A percentile compares a stretch with the other conserved stretches of the same genome.
phyloP scores from a whole-genome alignment of 2,888 invertebrate species.

The Cephus spinipes region DNA sequence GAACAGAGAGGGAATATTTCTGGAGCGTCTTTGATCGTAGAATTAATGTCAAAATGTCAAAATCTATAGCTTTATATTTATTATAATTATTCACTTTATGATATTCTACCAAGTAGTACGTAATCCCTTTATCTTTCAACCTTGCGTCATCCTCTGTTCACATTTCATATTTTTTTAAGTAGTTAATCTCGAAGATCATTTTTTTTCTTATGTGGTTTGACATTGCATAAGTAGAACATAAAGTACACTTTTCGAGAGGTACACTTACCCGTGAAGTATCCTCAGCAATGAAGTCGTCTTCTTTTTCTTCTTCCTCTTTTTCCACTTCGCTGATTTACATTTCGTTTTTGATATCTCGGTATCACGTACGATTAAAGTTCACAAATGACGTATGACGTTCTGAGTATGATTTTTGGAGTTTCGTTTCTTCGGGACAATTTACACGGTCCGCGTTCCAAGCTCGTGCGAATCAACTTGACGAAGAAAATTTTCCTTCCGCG shows the following conservation, averaged over 20 bases:
- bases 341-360: neutral
- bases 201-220: neutral
- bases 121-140: neutral
- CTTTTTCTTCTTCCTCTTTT: neutral
- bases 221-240: neutral
- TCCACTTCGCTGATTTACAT: neutral
- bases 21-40: neutral
- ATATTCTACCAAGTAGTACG: neutral
- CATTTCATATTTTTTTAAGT: neutral
- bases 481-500: neutral
- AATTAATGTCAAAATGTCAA: neutral
- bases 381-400: neutral
- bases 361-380: neutral
- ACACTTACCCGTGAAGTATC: neutral
- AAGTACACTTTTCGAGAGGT: neutral
- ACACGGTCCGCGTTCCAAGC: neutral
- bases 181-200: neutral
- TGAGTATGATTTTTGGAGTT: neutral
- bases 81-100: neutral
- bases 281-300: neutral
- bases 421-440: neutral
- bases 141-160: neutral
- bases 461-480: neutral
- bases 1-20: neutral
- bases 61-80: neutral